phyloP scores from a whole-genome alignment of 2,888 invertebrate species.

The Entomobrya proxima region DNA sequence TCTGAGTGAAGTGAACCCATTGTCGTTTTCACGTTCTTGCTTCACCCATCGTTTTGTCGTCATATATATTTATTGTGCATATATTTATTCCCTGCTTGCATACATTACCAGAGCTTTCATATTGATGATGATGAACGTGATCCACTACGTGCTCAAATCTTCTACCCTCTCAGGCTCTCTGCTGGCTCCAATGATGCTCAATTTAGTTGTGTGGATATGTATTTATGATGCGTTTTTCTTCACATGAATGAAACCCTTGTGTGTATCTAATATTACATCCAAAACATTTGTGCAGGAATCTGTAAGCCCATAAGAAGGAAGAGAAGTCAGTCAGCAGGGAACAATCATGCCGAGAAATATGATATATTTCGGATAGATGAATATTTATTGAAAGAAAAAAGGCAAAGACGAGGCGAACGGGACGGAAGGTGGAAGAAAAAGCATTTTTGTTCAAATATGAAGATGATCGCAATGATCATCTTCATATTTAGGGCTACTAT shows the following conservation, averaged over 20 bases:
- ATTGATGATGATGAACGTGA: not conserved
- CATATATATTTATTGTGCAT: not conserved
- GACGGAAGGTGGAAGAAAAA: slow-evolving; percentile 56
- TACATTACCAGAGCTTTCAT: not conserved
- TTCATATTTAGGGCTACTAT: not conserved
- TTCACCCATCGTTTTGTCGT: slow-evolving; percentile 26
- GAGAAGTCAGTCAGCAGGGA: slow-evolving; percentile 57
- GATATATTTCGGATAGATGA: slow-evolving; percentile 49
- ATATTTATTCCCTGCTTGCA: slow-evolving; percentile 4
- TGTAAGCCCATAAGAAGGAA: not conserved
- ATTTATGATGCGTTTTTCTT: slow-evolving; percentile 38
- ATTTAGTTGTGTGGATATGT: not conserved
- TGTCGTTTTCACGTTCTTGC: slow-evolving; percentile 47
- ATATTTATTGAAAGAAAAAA: slow-evolving; percentile 57
- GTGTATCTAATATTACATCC: not conserved
- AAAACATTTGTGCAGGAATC: no score
- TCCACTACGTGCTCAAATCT: slow-evolving; percentile 1
- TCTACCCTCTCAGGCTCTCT: not conserved
- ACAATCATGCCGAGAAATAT: slow-evolving; percentile 49
- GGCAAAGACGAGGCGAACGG: slow-evolving; percentile 49
- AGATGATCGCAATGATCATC: slow-evolving; percentile 21
- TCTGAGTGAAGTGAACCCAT: slow-evolving; percentile 53
- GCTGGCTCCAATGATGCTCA: not conserved
- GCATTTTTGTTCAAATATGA: slow-evolving; percentile 18
- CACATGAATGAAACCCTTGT: slow-evolving; percentile 36